Percentiles rank a stretch among this genome's conserved stretches.
Evolutionary conservation across 2,113 vertebrate genomes (phyloP).

Genomic region (Columba janthina): DNA sequence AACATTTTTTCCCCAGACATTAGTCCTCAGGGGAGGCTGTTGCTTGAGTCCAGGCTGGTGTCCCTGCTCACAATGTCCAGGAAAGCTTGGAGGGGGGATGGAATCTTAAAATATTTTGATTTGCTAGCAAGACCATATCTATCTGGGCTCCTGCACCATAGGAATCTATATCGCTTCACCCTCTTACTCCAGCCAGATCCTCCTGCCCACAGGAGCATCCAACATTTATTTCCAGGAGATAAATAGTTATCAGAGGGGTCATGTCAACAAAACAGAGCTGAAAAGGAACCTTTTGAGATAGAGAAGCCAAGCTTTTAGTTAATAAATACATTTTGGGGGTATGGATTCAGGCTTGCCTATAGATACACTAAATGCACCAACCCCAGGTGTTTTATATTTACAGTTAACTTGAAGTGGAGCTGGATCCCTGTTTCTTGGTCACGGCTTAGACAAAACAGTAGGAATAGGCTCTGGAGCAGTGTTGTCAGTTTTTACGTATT

Average conservation of each 20-base stretch:
- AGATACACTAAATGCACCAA: not conserved
- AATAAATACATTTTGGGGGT: not conserved
- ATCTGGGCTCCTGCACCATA: not conserved
- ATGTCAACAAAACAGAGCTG: not conserved
- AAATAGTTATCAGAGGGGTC: not conserved
- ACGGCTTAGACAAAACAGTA: not conserved
- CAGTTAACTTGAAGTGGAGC: not conserved
- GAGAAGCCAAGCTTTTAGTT: not conserved
- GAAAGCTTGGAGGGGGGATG: not conserved
- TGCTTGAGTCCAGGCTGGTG: not conserved
- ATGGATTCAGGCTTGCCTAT: not conserved
- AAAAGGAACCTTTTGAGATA: not conserved
- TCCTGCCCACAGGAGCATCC: not conserved
- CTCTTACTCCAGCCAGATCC: not conserved
- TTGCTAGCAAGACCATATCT: not conserved
- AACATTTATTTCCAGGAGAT: not conserved
- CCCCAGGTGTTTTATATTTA: not conserved
- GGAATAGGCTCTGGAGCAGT: not conserved
- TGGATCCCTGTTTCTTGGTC: not conserved
- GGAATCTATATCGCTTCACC: not conserved
- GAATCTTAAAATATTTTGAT: accelerated
- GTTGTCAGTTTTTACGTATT: not conserved
- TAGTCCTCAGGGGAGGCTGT: too few species aligned
- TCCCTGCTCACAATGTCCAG: not conserved
- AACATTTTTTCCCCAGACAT: not conserved